A percentile compares a stretch with the other conserved stretches of the same genome.
These are phyloP conservation scores for Euura saliciscinereae DNA, from an alignment of 1,140 invertebrate genomes.

Conservation along the genomic window DNA sequence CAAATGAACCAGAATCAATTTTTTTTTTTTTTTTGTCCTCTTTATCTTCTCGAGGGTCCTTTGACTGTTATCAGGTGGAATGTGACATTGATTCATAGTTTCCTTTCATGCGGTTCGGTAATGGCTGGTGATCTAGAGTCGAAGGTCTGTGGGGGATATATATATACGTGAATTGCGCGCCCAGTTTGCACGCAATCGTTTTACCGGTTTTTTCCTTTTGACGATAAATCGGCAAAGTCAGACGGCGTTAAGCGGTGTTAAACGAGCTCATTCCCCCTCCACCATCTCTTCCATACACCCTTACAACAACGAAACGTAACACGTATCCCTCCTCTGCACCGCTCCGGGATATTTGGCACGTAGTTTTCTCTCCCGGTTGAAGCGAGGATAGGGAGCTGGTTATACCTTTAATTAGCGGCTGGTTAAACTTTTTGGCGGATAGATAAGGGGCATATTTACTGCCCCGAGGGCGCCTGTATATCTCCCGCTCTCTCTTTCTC, in stretches of 20 bases:
- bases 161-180: too few species aligned
- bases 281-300: too few species aligned
- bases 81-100: too few species aligned
- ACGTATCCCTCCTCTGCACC: slow-evolving; percentile 1
- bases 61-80: too few species aligned
- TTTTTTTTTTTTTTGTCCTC: too few species aligned
- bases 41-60: too few species aligned
- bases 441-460: slow-evolving; percentile 49
- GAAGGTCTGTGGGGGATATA: neutral
- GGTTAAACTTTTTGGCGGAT: slow-evolving; percentile 45
- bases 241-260: neutral
- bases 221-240: slow-evolving; percentile 13
- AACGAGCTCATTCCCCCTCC: neutral
- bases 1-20: too few species aligned
- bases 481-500: slow-evolving; percentile 17
- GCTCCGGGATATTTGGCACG: slow-evolving; percentile 1
- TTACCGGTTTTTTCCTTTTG: neutral
- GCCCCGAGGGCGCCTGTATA: slow-evolving; percentile 7
- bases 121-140: neutral
- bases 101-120: too few species aligned
- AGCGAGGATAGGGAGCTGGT: slow-evolving; percentile 13
- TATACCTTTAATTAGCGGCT: slow-evolving; percentile 48
- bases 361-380: too few species aligned
- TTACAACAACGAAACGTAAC: too few species aligned
- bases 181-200: slow-evolving; percentile 3